phyloP scores from a whole-genome alignment of 1,140 invertebrate species.

The Anastrepha ludens region DNA sequence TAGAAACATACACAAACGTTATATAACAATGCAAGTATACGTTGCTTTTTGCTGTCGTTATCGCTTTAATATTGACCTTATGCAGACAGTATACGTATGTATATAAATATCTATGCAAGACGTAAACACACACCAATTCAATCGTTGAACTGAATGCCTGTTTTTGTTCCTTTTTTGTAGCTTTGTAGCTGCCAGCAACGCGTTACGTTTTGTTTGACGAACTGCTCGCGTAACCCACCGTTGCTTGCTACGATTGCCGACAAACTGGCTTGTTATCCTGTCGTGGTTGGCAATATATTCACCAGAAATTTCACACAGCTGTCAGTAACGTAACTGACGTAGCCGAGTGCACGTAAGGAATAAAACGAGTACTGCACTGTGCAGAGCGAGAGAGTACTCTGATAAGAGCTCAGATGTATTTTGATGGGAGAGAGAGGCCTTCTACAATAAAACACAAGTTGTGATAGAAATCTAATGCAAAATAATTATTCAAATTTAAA shows the following conservation, averaged over 20 bases:
- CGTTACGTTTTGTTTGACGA: neutral
- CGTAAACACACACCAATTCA: neutral
- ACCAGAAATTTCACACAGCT: neutral
- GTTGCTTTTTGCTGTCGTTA: neutral
- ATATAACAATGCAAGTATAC: neutral
- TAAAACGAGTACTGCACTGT: neutral
- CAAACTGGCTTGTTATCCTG: slow-evolving; percentile 39
- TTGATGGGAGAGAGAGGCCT: no score
- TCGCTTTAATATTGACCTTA: neutral
- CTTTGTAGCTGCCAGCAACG: neutral
- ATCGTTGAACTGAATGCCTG: neutral
- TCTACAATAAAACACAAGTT: no score
- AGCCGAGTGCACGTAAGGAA: neutral
- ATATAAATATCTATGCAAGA: neutral
- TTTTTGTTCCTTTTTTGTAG: neutral
- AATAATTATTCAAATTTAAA: no score
- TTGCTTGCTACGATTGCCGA: slow-evolving; percentile 30
- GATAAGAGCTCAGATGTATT: neutral
- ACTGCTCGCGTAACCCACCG: neutral
- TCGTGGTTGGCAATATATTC: slow-evolving; percentile 6
- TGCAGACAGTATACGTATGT: neutral
- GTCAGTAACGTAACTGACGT: neutral
- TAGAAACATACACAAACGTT: neutral
- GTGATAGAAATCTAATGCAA: no score
- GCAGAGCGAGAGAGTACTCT: neutral